phyloP scores from a whole-genome alignment of 2,797 vertebrate genomes.

The Crocodylus rhombifer region DNA sequence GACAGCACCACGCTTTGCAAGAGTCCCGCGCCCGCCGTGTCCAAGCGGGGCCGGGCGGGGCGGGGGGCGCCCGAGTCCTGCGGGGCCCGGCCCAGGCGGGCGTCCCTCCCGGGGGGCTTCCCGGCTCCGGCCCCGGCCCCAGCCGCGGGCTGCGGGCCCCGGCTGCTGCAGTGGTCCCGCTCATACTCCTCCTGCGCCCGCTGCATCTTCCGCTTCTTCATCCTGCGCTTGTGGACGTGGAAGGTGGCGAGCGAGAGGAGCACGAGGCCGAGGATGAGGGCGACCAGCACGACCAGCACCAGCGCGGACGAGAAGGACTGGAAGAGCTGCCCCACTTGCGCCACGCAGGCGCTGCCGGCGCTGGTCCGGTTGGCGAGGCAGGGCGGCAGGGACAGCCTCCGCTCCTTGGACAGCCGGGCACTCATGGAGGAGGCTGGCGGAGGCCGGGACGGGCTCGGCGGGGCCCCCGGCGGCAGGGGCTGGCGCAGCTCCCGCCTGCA shows the following conservation, averaged over 20 bases:
- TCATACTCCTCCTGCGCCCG: conserved; percentile 97
- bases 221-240: conserved; percentile 95
- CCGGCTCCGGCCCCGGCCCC: conserved; percentile 59
- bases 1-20: conserved; percentile 86
- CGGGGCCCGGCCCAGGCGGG: conserved; percentile 72
- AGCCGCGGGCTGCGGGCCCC: conserved; percentile 66
- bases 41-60: conserved; percentile 75
- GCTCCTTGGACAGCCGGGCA: conserved; percentile 87
- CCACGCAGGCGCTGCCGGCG: conserved; percentile 86
- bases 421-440: conserved; percentile 86
- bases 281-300: conserved; percentile 93
- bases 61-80: conserved; percentile 75
- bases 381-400: conserved; percentile 86
- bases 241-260: conserved; percentile 95
- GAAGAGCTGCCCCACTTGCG: conserved; percentile 90
- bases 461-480: not conserved
- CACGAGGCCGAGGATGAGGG: conserved; percentile 92
- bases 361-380: conserved; percentile 88
- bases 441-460: conserved; percentile 8
- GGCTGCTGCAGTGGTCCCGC: conserved; percentile 89
- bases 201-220: conserved; percentile 95
- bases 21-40: conserved; percentile 79
- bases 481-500: not conserved
- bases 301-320: conserved; percentile 94
- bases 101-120: conserved; percentile 60